A percentile compares a stretch with the other conserved stretches of the same genome.
phyloP scores from a whole-genome alignment of 2,113 vertebrate genomes.

The Pangasianodon hypophthalmus region DNA sequence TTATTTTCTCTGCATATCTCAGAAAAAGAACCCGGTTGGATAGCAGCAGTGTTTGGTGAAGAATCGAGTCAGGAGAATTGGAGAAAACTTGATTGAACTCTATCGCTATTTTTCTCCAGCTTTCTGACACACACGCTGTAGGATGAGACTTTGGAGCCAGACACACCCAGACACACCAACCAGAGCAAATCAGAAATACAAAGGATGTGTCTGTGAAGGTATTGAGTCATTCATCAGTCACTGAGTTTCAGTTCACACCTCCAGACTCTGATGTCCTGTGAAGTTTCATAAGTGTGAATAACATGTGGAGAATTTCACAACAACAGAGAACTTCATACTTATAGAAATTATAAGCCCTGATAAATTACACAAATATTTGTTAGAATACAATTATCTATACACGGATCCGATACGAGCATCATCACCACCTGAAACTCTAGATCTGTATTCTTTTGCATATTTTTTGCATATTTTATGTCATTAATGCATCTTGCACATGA shows the following conservation, averaged over 20 bases:
- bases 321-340: background rate
- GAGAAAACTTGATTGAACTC: slow-evolving; percentile 9
- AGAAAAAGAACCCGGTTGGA: too few relatives aligned
- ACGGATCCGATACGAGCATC: background rate
- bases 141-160: background rate
- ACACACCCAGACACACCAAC: background rate
- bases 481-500: background rate
- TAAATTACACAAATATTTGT: background rate
- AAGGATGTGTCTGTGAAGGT: background rate
- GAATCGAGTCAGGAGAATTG: background rate
- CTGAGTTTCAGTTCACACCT: background rate
- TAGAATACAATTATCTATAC: background rate
- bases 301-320: background rate
- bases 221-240: background rate
- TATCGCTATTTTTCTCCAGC: background rate
- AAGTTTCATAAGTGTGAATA: background rate
- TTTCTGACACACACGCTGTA: background rate
- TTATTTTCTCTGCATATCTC: background rate
- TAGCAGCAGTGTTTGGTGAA: background rate
- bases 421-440: background rate
- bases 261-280: background rate
- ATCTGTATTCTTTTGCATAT: too few relatives aligned
- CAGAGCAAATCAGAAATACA: background rate
- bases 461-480: background rate
- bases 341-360: background rate